Evolutionary conservation across 2,888 invertebrate genomes (phyloP), one percentile per base, ranked within the genome.

Genomic region (Mamestra brassicae): DNA sequence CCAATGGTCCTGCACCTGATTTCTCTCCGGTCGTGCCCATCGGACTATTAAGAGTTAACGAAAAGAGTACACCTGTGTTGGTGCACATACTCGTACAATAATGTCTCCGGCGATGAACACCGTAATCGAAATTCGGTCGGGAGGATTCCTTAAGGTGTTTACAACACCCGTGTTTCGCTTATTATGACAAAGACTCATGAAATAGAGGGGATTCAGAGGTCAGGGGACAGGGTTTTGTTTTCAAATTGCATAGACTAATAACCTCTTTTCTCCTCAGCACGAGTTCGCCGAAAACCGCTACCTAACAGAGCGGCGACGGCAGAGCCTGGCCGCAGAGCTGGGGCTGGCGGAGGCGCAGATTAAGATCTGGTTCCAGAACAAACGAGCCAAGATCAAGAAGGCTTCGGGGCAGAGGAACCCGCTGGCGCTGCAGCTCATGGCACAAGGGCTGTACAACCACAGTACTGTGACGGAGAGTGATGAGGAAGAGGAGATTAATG

Each of bases 291-390:
- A 99, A 93, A 99, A 98, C 97, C 98, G 98, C 88, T 98, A 99
- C 96, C 97, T 99, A 89, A 99, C 99, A 1, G 99, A 99, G 93
- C 97, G 98, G 78, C 97, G 99, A 85, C 97, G 99, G 64, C 99
- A 99, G 93, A 98, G 98, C 84, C 96, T 99, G 80, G 99, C 99
- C n/a, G 97, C 98, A 5, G 99, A 99, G 90, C 97, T 99, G 76
- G 98, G 98, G 1, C 97, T 99, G 78, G 99, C 99, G 89, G 99
- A 99, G 94, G 99, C 99, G 0, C 99, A 99, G 96, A 99, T 99
- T 93, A 99, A 99, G 97, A 99, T 99, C 93, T 99, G 99, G 99
- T 99, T 99, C 96, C 99, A 99, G 97, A 99, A 99, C 96, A 99
- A 99, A 93, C 97, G 99, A 26, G 99, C 99, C 83, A 99, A 99